Percentiles rank a stretch among this genome's conserved stretches.
phyloP scores from a whole-genome alignment of 1,140 invertebrate genomes.

The Eulimnadia texana region DNA sequence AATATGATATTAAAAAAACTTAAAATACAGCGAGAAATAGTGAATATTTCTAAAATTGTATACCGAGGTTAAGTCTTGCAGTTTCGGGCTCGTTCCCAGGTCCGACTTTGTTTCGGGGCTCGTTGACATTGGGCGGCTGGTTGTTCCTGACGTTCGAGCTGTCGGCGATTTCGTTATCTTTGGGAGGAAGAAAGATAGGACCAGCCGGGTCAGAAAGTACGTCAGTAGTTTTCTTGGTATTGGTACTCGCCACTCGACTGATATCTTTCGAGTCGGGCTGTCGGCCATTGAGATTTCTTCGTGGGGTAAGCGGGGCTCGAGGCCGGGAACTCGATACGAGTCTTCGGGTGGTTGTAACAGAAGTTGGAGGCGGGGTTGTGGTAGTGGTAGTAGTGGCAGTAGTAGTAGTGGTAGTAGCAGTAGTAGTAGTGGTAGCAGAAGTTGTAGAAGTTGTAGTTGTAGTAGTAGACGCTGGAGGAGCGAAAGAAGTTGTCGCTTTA shows the following conservation, averaged over 20 bases:
- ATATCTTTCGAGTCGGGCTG: conserved; percentile 16
- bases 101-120: conserved; percentile 30
- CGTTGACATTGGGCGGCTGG: conserved; percentile 37
- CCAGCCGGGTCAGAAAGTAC: conserved; percentile 9
- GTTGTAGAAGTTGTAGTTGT: conserved; percentile 17
- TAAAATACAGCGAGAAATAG: not conserved
- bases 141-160: conserved; percentile 36
- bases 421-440: conserved; percentile 16
- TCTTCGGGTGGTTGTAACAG: conserved; percentile 8
- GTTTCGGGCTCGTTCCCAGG: conserved; percentile 43
- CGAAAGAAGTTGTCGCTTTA: not conserved
- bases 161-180: conserved; percentile 40
- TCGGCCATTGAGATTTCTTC: not conserved
- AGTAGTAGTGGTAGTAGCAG: conserved; percentile 21
- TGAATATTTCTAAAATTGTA: conserved; percentile 17
- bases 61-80: conserved; percentile 57
- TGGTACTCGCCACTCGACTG: conserved; percentile 23
- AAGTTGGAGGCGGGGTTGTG: not conserved
- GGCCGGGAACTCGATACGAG: not conserved
- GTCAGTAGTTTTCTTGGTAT: conserved; percentile 19
- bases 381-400: not conserved
- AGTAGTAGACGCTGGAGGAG: conserved; percentile 19
- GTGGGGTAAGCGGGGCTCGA: conserved; percentile 5
- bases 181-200: conserved; percentile 14
- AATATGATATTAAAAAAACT: not conserved